phyloP scores from a whole-genome alignment of 2,113 vertebrate genomes.

The Pimephales promelas region DNA sequence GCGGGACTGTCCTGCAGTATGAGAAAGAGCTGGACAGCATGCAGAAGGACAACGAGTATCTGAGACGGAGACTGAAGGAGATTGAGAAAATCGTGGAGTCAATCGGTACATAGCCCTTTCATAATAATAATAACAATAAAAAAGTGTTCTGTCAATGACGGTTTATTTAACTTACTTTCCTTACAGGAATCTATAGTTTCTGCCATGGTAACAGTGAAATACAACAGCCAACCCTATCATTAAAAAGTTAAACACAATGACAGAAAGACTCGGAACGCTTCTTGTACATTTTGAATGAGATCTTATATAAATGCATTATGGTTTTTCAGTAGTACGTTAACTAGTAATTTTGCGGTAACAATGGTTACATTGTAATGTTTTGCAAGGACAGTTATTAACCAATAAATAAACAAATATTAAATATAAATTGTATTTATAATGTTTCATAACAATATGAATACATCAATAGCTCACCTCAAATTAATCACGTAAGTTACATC shows the following conservation, averaged over 20 bases:
- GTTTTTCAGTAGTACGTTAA: too few species aligned
- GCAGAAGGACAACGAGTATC: slow-evolving; percentile 48
- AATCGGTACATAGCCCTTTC: neutral
- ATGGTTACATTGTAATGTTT: too few species aligned
- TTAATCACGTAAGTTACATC: neutral
- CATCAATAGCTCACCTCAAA: neutral
- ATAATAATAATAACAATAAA: neutral
- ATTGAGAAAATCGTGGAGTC: slow-evolving; percentile 22
- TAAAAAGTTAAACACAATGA: neutral
- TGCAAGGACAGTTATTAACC: too few species aligned
- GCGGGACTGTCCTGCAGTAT: slow-evolving; percentile 52
- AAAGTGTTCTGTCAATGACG: neutral
- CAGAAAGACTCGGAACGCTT: neutral
- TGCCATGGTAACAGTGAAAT: neutral
- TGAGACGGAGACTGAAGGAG: slow-evolving; percentile 49
- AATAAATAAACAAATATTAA: too few species aligned
- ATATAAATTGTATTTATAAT: too few species aligned
- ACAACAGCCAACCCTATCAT: neutral
- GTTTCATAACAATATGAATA: too few species aligned
- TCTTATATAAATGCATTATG: too few species aligned
- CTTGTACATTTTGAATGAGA: too few species aligned
- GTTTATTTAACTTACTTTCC: neutral
- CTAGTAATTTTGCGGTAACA: too few species aligned
- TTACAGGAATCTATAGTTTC: neutral
- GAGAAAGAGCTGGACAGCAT: slow-evolving; percentile 43